Conservation (phyloP, 1,140 invertebrate genomes). For the Acyrthosiphon pisum region DNA sequence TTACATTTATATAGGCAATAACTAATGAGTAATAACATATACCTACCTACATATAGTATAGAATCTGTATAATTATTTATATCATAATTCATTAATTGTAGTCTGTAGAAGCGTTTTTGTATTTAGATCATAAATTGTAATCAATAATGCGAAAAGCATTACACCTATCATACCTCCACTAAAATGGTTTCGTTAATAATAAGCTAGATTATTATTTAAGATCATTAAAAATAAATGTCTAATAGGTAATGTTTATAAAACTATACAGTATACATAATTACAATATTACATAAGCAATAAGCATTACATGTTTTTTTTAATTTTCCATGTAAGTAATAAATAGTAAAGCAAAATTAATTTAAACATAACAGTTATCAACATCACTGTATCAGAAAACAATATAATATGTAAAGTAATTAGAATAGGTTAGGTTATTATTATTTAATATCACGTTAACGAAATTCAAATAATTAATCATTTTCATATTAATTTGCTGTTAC, state of each 20-base stretch:
- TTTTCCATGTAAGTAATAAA: neutral
- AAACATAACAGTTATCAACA: neutral
- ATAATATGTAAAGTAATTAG: slow-evolving; percentile 8
- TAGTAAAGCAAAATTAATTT: neutral
- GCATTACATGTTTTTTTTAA: neutral
- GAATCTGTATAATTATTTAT: neutral
- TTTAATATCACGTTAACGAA: neutral
- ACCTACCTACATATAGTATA: neutral
- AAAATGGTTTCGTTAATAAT: neutral
- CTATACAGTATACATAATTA: neutral
- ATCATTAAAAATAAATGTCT: slow-evolving; percentile 1
- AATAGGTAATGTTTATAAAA: slow-evolving; percentile 5
- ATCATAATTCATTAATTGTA: neutral
- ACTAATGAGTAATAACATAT: neutral
- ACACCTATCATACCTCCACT: neutral
- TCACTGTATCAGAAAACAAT: neutral
- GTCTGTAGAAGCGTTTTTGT: neutral
- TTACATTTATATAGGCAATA: neutral
- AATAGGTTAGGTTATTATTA: slow-evolving; percentile 3
- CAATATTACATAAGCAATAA: slow-evolving; percentile 6
- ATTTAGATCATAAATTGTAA: neutral
- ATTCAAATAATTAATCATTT: slow-evolving; percentile 9
- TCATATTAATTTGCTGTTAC: neutral
- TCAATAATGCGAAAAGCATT: neutral
- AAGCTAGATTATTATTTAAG: neutral